Base-by-base conservation (phyloP, 2,888 invertebrate genomes). In the Vannuccia rotundouncinata region DNA sequence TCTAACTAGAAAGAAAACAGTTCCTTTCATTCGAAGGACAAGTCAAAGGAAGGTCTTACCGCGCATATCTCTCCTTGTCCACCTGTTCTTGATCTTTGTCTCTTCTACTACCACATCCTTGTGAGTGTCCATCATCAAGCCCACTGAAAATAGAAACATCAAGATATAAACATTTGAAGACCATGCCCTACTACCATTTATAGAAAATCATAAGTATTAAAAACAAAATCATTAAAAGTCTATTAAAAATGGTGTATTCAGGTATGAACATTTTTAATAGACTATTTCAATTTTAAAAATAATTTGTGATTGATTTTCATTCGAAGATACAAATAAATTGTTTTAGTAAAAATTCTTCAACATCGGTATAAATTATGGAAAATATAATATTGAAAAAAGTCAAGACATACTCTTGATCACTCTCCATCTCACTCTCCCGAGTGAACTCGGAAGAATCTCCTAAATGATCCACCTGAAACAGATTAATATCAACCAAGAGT, bases 351-450 rank as follows among this genome's bases (percentile, higher is more conserved):
- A n/a, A n/a, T n/a, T n/a, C n/a, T n/a, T n/a, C n/a, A n/a, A n/a
- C n/a, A n/a, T n/a, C n/a, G n/a, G n/a, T n/a, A n/a, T n/a, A n/a
- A n/a, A n/a, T n/a, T n/a, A 45, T 10, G 17, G 45, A 10, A 45
- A 45, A 45, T 10, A 45, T 17, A 45, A 45, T 10, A 45, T 45
- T 10, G 45, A 45, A 45, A 17, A 45, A 45, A 10, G n/a, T n/a
- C n/a, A n/a, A n/a, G n/a, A 78, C 80, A 80, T 29, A 80, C 80
- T 80, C 80, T 79, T 76, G 59, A 2, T 80, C 80, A 79, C 80
- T 80, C 17, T 76, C 79, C 28, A 79, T 25, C 17, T 80, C 80
- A 60, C 78, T 80, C n/a, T 80, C 80, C 29, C 75, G 25, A 10
- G 78, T 79, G 27, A 80, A 79, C 5, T 80, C 80, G 22, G 78